A percentile compares a stretch with the other conserved stretches of the same genome.
Evolutionary conservation across 1,140 invertebrate genomes (phyloP).

Genomic region (Akabosia matsudoensis): DNA sequence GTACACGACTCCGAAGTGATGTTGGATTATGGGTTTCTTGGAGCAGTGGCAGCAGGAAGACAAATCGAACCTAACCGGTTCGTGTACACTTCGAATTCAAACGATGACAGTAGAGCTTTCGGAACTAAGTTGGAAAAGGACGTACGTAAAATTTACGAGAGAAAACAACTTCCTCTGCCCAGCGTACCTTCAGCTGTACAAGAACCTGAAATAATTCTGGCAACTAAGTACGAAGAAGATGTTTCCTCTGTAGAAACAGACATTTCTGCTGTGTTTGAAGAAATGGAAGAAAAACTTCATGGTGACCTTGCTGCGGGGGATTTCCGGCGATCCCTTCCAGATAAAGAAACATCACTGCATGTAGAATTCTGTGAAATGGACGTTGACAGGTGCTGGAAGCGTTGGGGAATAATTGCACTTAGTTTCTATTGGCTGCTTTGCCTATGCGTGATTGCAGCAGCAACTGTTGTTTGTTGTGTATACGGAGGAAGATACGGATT

Average conservation of each 20-base stretch:
- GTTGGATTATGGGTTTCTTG: slow-evolving; percentile 26
- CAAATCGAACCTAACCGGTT: background rate
- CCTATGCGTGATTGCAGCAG: background rate
- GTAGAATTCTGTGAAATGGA: background rate
- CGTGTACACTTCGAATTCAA: slow-evolving; percentile 18
- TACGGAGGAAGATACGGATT: background rate
- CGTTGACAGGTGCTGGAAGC: background rate
- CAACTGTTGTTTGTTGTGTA: background rate
- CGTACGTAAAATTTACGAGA: background rate
- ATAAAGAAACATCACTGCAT: no score
- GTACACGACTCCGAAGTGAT: background rate
- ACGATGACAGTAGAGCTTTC: background rate
- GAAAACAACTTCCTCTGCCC: background rate
- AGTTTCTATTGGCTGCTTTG: background rate
- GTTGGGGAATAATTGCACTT: background rate
- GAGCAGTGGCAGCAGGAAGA: slow-evolving; percentile 8
- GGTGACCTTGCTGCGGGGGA: no score
- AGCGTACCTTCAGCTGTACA: background rate
- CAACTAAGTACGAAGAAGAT: no score
- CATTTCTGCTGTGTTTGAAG: no score
- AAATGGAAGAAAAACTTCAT: no score
- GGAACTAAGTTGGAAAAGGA: slow-evolving; percentile 15
- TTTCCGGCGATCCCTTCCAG: no score
- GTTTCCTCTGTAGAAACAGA: background rate
- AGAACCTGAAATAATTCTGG: background rate